phyloP scores from a whole-genome alignment of 2,113 vertebrate genomes.

The Polypterus bichir region DNA sequence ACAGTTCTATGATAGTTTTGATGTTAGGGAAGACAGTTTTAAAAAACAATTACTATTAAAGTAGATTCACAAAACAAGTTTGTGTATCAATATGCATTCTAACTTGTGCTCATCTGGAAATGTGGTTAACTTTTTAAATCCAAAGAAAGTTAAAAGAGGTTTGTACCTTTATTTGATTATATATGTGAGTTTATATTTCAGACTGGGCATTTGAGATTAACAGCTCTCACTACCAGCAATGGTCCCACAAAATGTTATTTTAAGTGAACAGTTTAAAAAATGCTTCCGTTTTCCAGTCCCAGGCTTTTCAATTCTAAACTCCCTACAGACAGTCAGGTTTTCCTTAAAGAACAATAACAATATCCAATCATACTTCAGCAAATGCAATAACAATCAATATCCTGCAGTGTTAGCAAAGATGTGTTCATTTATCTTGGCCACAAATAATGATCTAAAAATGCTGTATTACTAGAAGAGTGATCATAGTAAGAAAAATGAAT shows the following conservation, averaged over 20 bases:
- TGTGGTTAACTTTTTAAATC: no score
- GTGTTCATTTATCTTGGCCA: slow-evolving; percentile 7
- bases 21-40: no score
- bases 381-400: slow-evolving; percentile 3
- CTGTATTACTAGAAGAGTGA: slow-evolving; percentile 1
- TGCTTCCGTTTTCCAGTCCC: neutral
- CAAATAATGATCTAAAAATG: slow-evolving; percentile 6
- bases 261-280: slow-evolving; percentile 1
- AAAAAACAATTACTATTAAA: no score
- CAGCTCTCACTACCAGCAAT: slow-evolving; percentile 2
- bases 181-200: no score
- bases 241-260: neutral
- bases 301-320: neutral
- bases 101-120: no score
- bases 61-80: no score
- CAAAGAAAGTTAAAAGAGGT: no score
- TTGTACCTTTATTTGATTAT: no score
- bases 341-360: slow-evolving; percentile 7
- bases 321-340: slow-evolving; percentile 1
- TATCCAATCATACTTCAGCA: slow-evolving; percentile 4
- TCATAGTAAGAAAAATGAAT: neutral
- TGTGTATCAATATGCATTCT: no score
- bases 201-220: neutral
- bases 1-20: no score
- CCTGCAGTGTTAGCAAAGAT: neutral